Base-by-base conservation (phyloP, 2,888 invertebrate species). In the Habrosyne pyritoides region DNA sequence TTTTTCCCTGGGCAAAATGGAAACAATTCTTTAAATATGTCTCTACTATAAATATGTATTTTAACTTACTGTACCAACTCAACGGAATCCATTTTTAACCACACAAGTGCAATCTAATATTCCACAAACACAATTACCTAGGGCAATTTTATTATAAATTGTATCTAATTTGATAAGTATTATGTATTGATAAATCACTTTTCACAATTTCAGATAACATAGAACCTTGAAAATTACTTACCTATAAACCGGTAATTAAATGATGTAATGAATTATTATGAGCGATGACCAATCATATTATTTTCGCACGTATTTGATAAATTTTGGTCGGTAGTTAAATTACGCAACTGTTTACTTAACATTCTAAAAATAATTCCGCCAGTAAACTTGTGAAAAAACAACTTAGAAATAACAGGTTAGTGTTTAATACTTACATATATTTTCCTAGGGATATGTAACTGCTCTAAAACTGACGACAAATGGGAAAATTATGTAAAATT, bases 291-390 rank as follows among this genome's bases (percentile, higher is more conserved):
- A 21, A 46, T 53, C 55, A 62, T 57, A 55, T 59, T 57, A 12
- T 49, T 47, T 47, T 22, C 18, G 47, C 26, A 49, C 49, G 28
- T 51, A 30, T 42, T 12, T 55, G 33, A 47, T 36, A 52, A 53
- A 47, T 54, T 59, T 55, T 42, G 14, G 0, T 42, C 7, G 8
- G 18, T 8, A 42, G 6, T 42, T 18, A 42, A 42, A 51, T 53
- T 57, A 64, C 67, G 71, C 72, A 75, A 77, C 71, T 63, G 53
- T 50, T 26, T 49, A 62, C 59, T 66, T 69, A 71, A 66, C 55
- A 50, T 64, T 54, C 53, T 8, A 59, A 57, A 64, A 60, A 60
- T 56, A 56, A 53, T 55, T 59, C 0, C 48, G 59, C 72, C 72
- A 74, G 67, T 61, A 47, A 54, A 36, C 52, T 52, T 51, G 36